Evolutionary conservation across 2,888 invertebrate genomes (phyloP), one percentile per base, ranked within the genome.

Genomic region (Galeruca laticollis): DNA sequence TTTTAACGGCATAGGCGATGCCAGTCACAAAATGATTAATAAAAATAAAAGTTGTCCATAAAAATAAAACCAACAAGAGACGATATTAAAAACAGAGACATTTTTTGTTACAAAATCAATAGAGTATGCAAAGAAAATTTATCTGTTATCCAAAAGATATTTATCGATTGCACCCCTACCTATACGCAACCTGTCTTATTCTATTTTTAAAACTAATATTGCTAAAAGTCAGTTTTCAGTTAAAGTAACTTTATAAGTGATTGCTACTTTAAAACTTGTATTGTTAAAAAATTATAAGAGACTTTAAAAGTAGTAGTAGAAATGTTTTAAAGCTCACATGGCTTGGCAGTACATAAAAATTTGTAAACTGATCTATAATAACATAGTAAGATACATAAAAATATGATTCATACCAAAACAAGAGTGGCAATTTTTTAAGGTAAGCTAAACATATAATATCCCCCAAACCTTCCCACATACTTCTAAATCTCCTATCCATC

Each of bases 211-310:
- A 33, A 56, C n/a, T 56, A 33, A 15, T 63, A 63, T 63, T 63
- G 63, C 26, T 63, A 63, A 63, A 40, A 63, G 26, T 40, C 56
- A 63, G 63, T 63, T 63, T 54, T 63, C 56, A 63, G 56, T 54
- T 63, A 43, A 62, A 54, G 56, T 63, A 43, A 56, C 54, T 63
- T 56, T 56, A 62, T 54, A 62, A 54, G 52, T 37, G 51, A 9
- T 40, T 20, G 37, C 18, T 37, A 40, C 11, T 21, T 21, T 13
- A n/a, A 40, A 59, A 59, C 31, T 20, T 20, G 11, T 56, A 4
- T 21, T 10, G 33, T 33, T 10, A 10, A 57, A 57, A 57, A 35
- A 9, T 54, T 26, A 26, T 26, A 54, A 52, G 26, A 54, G n/a
- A 26, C 11, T n/a, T 31, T 13, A 57, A n/a, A 6, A 13, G 15